phyloP scores from a whole-genome alignment of 1,140 invertebrate genomes.

The Lordiphosa clarofinis region DNA sequence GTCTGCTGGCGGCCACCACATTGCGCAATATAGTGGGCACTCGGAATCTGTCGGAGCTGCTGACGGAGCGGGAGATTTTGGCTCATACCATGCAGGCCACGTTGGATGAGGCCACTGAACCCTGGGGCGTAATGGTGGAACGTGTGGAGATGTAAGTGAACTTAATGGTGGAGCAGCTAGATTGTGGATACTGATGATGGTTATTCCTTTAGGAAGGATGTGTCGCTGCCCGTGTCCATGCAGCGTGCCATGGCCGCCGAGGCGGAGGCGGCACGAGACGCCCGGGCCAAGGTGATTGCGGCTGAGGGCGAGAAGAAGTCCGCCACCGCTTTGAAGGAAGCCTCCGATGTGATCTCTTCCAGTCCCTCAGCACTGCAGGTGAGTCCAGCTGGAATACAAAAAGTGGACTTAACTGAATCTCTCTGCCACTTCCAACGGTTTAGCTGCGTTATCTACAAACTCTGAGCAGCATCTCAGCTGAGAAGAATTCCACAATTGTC shows the following conservation, averaged over 20 bases:
- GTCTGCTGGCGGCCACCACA: constrained; percentile 91
- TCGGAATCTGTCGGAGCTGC: constrained; percentile 86
- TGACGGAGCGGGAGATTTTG: constrained; percentile 92
- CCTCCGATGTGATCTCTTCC: constrained; percentile 93
- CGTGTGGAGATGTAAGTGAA: constrained; percentile 94
- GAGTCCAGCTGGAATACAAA: not conserved
- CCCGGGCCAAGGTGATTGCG: constrained; percentile 88
- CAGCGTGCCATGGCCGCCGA: constrained; percentile 94
- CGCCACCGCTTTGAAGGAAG: constrained; percentile 91
- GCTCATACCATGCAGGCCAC: constrained; percentile 79
- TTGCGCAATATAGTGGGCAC: constrained; percentile 96
- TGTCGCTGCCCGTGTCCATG: constrained; percentile 89
- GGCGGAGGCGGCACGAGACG: constrained; percentile 88
- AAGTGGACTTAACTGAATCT: not conserved
- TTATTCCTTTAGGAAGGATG: constrained; percentile 87
- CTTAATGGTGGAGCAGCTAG: not conserved
- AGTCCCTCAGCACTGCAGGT: constrained; percentile 88
- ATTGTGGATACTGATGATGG: too few species aligned
- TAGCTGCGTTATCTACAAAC: constrained; percentile 82
- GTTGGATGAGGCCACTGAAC: constrained; percentile 91
- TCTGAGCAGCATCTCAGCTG: constrained; percentile 91
- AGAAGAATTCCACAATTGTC: constrained; percentile 96
- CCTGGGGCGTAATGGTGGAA: constrained; percentile 98
- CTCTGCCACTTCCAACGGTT: not conserved
- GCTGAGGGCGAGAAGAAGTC: constrained; percentile 93